These are phyloP conservation scores for Microtus montanus DNA, from an alignment of 2,113 vertebrate genomes.

Conservation along the genomic window DNA sequence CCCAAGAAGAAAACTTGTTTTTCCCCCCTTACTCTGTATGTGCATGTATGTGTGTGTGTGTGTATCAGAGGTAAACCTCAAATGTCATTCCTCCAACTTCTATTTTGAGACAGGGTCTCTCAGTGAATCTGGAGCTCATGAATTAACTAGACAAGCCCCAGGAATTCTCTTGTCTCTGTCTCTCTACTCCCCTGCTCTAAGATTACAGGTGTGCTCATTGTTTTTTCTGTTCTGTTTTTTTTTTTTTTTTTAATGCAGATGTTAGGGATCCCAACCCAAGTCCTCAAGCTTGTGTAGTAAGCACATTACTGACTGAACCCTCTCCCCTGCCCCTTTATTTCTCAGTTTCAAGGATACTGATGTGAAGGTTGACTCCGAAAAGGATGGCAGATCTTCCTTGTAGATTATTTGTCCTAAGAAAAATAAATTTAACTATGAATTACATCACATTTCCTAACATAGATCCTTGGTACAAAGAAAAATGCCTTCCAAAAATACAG, in stretches of 20 bases:
- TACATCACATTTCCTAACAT: not conserved
- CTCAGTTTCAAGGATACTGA: not conserved
- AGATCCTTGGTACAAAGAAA: not conserved
- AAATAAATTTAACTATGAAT: slow-evolving; percentile 23
- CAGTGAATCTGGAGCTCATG: not conserved
- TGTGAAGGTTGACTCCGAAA: not conserved
- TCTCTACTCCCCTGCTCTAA: not conserved
- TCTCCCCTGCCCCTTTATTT: not conserved
- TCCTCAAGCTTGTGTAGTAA: not conserved
- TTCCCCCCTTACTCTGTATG: not conserved
- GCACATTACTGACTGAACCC: not conserved
- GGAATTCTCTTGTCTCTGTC: not conserved
- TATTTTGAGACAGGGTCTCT: not conserved
- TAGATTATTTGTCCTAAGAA: not conserved
- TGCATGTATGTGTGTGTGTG: not conserved
- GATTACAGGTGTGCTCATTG: not conserved
- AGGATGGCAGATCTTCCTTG: slow-evolving; percentile 13
- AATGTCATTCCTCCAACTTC: not conserved
- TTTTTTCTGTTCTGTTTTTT: not conserved
- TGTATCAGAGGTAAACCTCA: not conserved
- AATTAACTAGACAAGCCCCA: not conserved
- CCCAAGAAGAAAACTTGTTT: not conserved
- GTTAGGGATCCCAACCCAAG: not conserved
- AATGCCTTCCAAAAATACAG: slow-evolving; percentile 37
- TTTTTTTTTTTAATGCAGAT: not conserved